Conservation (phyloP, 2,113 vertebrate species). For the Dromiciops gliroides region DNA sequence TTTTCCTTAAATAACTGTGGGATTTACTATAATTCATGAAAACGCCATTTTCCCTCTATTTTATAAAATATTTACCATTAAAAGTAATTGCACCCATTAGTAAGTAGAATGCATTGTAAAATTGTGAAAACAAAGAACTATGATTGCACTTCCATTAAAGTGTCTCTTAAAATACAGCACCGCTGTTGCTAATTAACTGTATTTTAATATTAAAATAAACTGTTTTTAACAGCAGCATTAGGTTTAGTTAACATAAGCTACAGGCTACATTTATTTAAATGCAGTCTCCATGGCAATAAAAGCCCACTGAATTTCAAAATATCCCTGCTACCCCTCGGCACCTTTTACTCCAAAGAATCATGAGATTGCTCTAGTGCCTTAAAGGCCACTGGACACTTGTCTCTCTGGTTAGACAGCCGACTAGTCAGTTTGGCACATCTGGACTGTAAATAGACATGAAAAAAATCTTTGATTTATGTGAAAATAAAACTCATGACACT, state of each 20-base stretch:
- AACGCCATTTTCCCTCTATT: constrained; percentile 80
- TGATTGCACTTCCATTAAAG: constrained; percentile 90
- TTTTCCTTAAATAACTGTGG: constrained; percentile 77
- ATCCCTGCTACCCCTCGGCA: constrained; percentile 79
- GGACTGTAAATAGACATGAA: constrained; percentile 85
- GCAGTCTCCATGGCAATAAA: constrained; percentile 86
- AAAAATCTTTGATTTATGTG: constrained; percentile 82
- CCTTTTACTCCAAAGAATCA: constrained; percentile 75
- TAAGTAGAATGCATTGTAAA: constrained; percentile 88
- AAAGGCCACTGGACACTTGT: constrained; percentile 84
- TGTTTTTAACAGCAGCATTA: constrained; percentile 89
- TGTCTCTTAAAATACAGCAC: constrained; percentile 88
- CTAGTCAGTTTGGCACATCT: constrained; percentile 93
- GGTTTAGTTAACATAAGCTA: constrained; percentile 87
- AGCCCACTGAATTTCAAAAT: constrained; percentile 81
- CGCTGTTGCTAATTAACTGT: constrained; percentile 86
- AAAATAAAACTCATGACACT: constrained; percentile 75
- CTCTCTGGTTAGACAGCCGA: constrained; percentile 82
- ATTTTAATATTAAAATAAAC: constrained; percentile 88
- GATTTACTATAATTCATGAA: constrained; percentile 82
- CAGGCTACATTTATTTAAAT: constrained; percentile 87
- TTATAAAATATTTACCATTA: constrained; percentile 85
- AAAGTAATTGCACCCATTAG: constrained; percentile 87
- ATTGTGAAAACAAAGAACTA: constrained; percentile 86
- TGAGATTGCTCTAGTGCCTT: constrained; percentile 80